Evolutionary conservation across 2,113 vertebrate genomes (phyloP), one percentile per base, ranked within the genome.

Genomic region (Pedionomus torquatus): DNA sequence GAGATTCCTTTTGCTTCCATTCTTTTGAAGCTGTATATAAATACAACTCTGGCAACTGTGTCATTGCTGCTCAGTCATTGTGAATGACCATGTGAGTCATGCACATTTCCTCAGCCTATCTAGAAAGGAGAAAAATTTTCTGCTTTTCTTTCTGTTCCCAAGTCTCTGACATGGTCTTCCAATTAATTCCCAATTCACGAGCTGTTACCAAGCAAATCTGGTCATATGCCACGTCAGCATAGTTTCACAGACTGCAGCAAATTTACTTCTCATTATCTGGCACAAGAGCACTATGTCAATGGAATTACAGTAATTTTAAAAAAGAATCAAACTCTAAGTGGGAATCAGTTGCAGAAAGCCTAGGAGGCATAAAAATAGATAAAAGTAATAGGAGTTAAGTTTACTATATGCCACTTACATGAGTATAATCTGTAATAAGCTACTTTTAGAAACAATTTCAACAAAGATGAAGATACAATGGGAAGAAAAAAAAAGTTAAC

Each of bases 61-160:
- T 44, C 23, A 5, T 54, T 90, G 91, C 81, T 95, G 76, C 41
- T 81, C 9, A 7, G 58, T 44, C 81, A 33, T 46, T 64, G 44
- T 30, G 52, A 30, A 64, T 63, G 26, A n/a, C 58, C 17, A 23
- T 1, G 4, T 31, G 14, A 74, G 35, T 51, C 60, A 28, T 5
- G 49, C 58, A 87, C 79, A 71, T 35, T 61, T 84, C 90, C 66
- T 94, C 80, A 76, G 31, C 85, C 83, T 87, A 46, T 87, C 79
- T 74, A 91, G 95, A 94, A 72, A 90, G 63, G n/a, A 97, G 48
- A 37, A 96, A 87, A 70, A 69, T 89, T 52, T 95, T 81, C 78
- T 77, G 51, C 33, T 71, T 91, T 95, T 28, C 75, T 55, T 95
- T 90, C 79, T 85, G 83, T 52, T 96, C 80, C 88, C 54, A 80